Conservation (phyloP, 1,140 invertebrate genomes). For the Drosophila sturtevanti region DNA sequence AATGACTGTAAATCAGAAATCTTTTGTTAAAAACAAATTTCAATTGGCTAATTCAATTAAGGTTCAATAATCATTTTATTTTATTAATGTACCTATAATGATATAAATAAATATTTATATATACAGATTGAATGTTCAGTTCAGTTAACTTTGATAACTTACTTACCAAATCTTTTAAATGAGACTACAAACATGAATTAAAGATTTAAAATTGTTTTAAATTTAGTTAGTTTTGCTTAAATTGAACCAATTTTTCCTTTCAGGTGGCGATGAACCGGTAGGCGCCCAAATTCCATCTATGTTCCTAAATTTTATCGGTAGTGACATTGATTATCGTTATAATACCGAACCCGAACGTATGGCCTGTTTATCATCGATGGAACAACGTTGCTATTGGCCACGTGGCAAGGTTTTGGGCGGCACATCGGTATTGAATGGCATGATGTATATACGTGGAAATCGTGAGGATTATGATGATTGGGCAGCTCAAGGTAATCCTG, state of each 20-base stretch:
- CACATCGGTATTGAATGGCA: conserved; percentile 97
- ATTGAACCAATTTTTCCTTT: conserved; percentile 14
- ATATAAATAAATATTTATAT: too few relatives aligned
- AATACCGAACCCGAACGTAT: conserved; percentile 92
- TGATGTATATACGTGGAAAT: conserved; percentile 98
- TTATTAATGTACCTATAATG: too few relatives aligned
- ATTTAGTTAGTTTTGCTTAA: too few relatives aligned
- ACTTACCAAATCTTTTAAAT: too few relatives aligned
- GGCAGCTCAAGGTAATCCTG: conserved; percentile 92
- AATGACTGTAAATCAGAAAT: background rate
- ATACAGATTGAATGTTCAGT: too few relatives aligned
- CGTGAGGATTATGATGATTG: conserved; percentile 95
- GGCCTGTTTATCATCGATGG: conserved; percentile 90
- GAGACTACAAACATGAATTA: too few relatives aligned
- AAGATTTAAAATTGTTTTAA: too few relatives aligned
- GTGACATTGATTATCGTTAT: conserved; percentile 94
- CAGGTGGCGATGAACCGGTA: conserved; percentile 90
- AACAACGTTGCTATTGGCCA: conserved; percentile 91
- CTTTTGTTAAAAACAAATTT: background rate
- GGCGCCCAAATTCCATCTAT: conserved; percentile 93
- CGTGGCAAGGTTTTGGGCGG: conserved; percentile 95
- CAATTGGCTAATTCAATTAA: background rate
- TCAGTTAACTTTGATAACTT: too few relatives aligned
- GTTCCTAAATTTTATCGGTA: conserved; percentile 92
- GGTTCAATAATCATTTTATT: background rate